These are phyloP conservation scores for Salmo trutta DNA, from an alignment of 2,797 vertebrate genomes.

Conservation along the genomic window DNA sequence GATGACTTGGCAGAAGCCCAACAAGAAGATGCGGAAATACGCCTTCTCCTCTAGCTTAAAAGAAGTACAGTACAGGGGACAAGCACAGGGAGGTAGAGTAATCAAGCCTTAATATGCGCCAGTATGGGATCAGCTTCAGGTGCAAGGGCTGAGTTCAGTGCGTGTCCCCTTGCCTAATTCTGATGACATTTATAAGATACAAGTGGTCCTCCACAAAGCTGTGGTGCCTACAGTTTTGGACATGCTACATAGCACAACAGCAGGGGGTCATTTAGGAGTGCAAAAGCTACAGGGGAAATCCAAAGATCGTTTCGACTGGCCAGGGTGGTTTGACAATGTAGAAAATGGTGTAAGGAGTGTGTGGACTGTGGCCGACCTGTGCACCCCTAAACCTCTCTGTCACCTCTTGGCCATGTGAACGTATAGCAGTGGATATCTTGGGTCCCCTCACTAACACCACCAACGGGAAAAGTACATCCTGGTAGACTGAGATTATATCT, in stretches of 20 bases:
- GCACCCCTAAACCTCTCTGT: no score
- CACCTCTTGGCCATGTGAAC: no score
- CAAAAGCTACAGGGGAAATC: conserved; percentile 31
- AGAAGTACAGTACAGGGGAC: no score
- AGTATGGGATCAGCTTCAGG: conserved; percentile 22
- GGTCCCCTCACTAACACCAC: no score
- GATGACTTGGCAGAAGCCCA: conserved; percentile 15
- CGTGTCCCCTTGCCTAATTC: neutral
- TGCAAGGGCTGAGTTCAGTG: neutral
- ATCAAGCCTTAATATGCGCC: neutral
- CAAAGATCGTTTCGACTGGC: conserved; percentile 29
- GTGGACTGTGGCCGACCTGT: no score
- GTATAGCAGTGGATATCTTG: no score
- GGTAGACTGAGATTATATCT: no score
- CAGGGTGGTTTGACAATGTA: conserved; percentile 24
- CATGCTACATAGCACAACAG: conserved; percentile 4
- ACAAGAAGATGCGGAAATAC: neutral
- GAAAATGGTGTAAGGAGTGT: neutral
- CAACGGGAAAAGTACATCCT: no score
- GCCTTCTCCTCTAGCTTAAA: neutral
- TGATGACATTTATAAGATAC: neutral
- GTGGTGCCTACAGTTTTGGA: conserved; percentile 12
- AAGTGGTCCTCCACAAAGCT: conserved; percentile 21
- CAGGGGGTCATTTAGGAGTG: conserved; percentile 22
- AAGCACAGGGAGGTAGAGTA: neutral